These are phyloP conservation scores for Empidonax traillii DNA, from an alignment of 2,113 vertebrate species.

Conservation along the genomic window DNA sequence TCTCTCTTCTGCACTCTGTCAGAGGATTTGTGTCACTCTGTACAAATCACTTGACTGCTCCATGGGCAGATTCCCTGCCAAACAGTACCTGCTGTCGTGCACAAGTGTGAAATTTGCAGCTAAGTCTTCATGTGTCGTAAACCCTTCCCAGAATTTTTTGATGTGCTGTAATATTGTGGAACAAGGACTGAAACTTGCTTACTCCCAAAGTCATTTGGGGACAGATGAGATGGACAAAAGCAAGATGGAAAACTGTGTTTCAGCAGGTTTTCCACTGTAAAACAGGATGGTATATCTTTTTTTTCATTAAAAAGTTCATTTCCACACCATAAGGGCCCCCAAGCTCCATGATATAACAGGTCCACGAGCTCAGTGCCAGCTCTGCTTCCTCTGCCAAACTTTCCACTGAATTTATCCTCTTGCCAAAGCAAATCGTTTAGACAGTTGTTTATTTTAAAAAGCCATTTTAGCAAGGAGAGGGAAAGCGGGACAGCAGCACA, in stretches of 20 bases:
- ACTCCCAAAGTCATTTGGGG: constrained; percentile 47
- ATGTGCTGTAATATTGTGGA: neutral
- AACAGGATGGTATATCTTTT: neutral
- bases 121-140: neutral
- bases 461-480: constrained; percentile 53
- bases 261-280: constrained; percentile 37
- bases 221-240: constrained; percentile 35
- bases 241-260: constrained; percentile 34
- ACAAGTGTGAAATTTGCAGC: neutral
- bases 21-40: neutral
- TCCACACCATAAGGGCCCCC: constrained; percentile 31
- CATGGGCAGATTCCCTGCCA: neutral
- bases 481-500: constrained; percentile 38
- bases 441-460: constrained; percentile 69
- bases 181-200: neutral
- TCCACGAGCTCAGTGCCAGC: constrained; percentile 39
- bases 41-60: neutral
- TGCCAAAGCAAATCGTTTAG: constrained; percentile 71
- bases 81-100: neutral
- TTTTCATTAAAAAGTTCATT: constrained; percentile 53
- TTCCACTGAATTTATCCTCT: constrained; percentile 59
- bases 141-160: neutral
- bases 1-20: neutral
- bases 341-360: constrained; percentile 53
- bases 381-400: constrained; percentile 54